phyloP scores from a whole-genome alignment of 1,140 invertebrate species.

The Caenorhabditis latens region DNA sequence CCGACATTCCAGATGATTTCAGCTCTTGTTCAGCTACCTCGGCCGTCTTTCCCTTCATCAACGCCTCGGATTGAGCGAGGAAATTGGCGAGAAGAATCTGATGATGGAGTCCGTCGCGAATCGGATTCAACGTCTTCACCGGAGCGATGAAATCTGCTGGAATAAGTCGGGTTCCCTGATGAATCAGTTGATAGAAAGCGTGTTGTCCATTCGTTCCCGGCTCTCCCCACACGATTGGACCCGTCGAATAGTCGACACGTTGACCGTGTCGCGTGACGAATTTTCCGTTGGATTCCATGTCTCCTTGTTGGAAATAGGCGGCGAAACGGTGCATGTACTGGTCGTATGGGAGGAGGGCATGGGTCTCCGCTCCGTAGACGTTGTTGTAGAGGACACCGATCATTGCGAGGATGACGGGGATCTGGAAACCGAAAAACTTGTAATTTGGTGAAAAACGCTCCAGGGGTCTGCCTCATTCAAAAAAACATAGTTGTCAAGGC shows the following conservation, averaged over 20 bases:
- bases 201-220: conserved; percentile 99
- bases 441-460: neutral
- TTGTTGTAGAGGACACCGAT: conserved; percentile 97
- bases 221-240: conserved; percentile 94
- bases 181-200: conserved; percentile 96
- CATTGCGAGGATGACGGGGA: conserved; percentile 92
- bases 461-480: no score
- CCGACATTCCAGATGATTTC: conserved; percentile 75
- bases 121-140: conserved; percentile 91
- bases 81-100: conserved; percentile 95
- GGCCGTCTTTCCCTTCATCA: conserved; percentile 91
- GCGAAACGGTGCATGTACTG: conserved; percentile 98
- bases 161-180: conserved; percentile 90
- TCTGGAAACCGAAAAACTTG: conserved; percentile 81
- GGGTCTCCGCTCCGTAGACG: conserved; percentile 93
- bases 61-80: conserved; percentile 96
- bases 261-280: conserved; percentile 83
- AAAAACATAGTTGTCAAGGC: no score
- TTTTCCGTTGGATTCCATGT: conserved; percentile 99
- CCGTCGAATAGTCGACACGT: conserved; percentile 86
- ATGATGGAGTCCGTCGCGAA: conserved; percentile 84
- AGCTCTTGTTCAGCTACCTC: conserved; percentile 85
- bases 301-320: conserved; percentile 99
- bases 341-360: conserved; percentile 96
- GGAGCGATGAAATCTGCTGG: conserved; percentile 97